Evolutionary conservation across 2,113 vertebrate genomes (phyloP).

Genomic region (Camelus bactrianus): DNA sequence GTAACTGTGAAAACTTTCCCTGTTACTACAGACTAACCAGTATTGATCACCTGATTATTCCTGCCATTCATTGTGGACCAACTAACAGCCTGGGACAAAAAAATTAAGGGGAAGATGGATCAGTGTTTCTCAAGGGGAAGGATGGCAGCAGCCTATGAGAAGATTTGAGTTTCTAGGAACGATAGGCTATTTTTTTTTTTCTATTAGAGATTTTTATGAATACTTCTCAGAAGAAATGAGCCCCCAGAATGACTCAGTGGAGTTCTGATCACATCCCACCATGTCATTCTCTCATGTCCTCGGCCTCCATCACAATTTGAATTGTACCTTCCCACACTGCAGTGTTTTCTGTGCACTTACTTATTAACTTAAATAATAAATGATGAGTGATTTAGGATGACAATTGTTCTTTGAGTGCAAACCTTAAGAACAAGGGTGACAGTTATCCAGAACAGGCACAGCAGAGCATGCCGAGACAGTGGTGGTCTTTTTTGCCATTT

Average conservation of each 20-base stretch:
- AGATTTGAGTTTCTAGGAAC: neutral
- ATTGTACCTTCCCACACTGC: constrained; percentile 7
- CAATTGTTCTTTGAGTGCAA: constrained; percentile 67
- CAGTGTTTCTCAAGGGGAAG: neutral
- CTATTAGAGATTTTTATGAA: neutral
- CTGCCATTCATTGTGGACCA: neutral
- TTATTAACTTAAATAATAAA: constrained; percentile 65
- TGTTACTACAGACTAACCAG: neutral
- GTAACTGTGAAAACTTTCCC: neutral
- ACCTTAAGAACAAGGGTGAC: constrained; percentile 55
- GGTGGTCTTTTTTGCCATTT: constrained; percentile 46
- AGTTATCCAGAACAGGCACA: constrained; percentile 58
- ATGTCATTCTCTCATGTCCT: neutral
- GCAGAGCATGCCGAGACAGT: neutral
- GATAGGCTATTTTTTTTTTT: neutral
- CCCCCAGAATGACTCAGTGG: constrained; percentile 26
- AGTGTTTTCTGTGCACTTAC: constrained; percentile 48
- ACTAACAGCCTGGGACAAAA: neutral
- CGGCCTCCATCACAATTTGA: neutral
- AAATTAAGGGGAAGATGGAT: neutral
- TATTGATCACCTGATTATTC: constrained; percentile 16
- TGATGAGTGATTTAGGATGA: constrained; percentile 55
- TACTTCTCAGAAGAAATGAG: constrained; percentile 4
- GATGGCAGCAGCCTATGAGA: neutral
- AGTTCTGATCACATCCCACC: neutral